Evolutionary conservation across 2,797 vertebrate genomes (phyloP), one percentile per base, ranked within the genome.

Genomic region (Pseudomugil gertrudae): DNA sequence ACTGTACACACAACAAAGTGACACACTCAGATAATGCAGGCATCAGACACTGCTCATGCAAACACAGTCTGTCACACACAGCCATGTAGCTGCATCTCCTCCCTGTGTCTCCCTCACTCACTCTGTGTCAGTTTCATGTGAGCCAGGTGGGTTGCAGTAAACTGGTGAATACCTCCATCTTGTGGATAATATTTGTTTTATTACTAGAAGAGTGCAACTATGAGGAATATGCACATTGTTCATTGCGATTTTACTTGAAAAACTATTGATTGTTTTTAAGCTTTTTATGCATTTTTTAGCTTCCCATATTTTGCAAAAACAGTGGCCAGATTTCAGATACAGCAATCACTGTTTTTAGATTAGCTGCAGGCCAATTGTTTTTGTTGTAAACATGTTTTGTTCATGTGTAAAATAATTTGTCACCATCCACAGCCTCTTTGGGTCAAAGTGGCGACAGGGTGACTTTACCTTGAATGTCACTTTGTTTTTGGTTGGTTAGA

Each of bases 401-500:
- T 83, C 59, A 79, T 65, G 80, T 86, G 89, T 87, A 77, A 87
- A 93, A 87, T 78, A 66, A 78, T 89, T 87, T 88, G 90, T 90
- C 85, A 79, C 86, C 84, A 78, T 87, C 84, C 78, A 78, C 77
- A 81, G 78, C 73, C 73, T 86, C 60, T 85, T 80, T 77, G 90
- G 89, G 92, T 92, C 89, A 90, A 81, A 90, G 84, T 90, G 86
- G 89, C 81, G 79, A 80, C 87, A 84, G 86, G 92, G 89, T 93
- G 92, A 95, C 93, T 94, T 94, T 91, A 93, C 93, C 90, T 89
- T 93, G 92, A 92, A 93, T 94, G 93, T 94, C 92, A 95, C 90
- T 94, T 95, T 94, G 92, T 93, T 90, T 94, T 93, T 92, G 92
- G 84, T 94, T 91, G 92, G 93, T 92, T 94, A 92, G 91, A 90